These are phyloP conservation scores for Lepidurus apus DNA, from an alignment of 1,140 invertebrate genomes.

Conservation along the genomic window DNA sequence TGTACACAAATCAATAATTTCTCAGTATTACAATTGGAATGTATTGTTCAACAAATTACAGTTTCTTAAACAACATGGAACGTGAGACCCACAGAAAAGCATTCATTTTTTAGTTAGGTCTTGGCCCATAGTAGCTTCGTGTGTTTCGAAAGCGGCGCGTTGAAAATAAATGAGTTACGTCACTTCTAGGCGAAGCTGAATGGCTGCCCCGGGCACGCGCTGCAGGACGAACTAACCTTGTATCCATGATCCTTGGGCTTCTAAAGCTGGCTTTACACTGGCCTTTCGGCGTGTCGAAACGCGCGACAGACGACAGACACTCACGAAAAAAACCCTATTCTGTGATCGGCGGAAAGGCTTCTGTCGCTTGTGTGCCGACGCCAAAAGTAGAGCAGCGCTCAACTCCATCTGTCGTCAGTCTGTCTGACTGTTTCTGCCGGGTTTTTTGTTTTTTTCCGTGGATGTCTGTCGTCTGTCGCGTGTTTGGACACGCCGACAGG, in stretches of 20 bases:
- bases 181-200: background rate
- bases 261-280: too few relatives aligned
- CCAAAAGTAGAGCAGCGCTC: too few relatives aligned
- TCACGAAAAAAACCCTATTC: too few relatives aligned
- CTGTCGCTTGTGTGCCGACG: too few relatives aligned
- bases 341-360: too few relatives aligned
- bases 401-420: too few relatives aligned
- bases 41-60: background rate
- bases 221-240: background rate
- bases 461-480: too few relatives aligned
- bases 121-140: background rate
- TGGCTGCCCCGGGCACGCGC: background rate
- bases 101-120: background rate
- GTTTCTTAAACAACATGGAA: background rate
- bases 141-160: background rate
- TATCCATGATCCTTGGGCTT: background rate
- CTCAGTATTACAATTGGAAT: conserved; percentile 5
- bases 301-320: too few relatives aligned
- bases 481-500: too few relatives aligned
- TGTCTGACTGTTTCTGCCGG: too few relatives aligned
- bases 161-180: background rate
- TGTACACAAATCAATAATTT: conserved; percentile 11
- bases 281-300: too few relatives aligned
- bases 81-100: background rate
- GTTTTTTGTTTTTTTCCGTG: too few relatives aligned